These are phyloP conservation scores for Chaetorhynchus papuensis DNA, from an alignment of 2,113 vertebrate species.

Conservation along the genomic window DNA sequence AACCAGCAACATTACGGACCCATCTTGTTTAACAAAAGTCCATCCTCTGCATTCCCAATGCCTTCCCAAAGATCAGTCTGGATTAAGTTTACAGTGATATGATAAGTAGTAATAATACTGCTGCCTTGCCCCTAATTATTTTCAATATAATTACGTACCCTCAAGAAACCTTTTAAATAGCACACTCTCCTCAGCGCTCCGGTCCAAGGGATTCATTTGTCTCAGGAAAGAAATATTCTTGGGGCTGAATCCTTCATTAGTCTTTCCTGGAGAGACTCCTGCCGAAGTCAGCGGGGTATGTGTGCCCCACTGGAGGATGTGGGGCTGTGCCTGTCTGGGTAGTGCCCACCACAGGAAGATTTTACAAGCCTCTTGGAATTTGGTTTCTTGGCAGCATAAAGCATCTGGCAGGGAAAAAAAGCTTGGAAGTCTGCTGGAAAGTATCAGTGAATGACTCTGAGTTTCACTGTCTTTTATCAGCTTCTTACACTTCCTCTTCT, in stretches of 20 bases:
- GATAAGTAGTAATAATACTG: slow-evolving; percentile 57
- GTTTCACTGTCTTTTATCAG: neutral
- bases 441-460: neutral
- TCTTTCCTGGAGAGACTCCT: neutral
- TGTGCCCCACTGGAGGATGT: neutral
- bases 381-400: neutral
- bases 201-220: slow-evolving; percentile 44
- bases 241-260: slow-evolving; percentile 34
- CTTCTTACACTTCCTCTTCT: neutral
- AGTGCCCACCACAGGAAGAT: neutral
- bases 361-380: neutral
- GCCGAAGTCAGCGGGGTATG: neutral
- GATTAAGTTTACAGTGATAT: slow-evolving; percentile 54
- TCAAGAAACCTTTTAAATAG: slow-evolving; percentile 65
- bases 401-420: neutral
- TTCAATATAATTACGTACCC: slow-evolving; percentile 54
- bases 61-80: slow-evolving; percentile 11
- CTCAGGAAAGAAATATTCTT: slow-evolving; percentile 24
- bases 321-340: neutral
- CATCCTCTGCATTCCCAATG: neutral
- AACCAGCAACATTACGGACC: neutral
- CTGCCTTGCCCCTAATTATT: slow-evolving; percentile 59
- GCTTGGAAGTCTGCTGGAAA: neutral
- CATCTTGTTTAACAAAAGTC: neutral
- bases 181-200: neutral